Base-by-base conservation (phyloP, 2,888 invertebrate species). In the Drosophila paranaensis region DNA sequence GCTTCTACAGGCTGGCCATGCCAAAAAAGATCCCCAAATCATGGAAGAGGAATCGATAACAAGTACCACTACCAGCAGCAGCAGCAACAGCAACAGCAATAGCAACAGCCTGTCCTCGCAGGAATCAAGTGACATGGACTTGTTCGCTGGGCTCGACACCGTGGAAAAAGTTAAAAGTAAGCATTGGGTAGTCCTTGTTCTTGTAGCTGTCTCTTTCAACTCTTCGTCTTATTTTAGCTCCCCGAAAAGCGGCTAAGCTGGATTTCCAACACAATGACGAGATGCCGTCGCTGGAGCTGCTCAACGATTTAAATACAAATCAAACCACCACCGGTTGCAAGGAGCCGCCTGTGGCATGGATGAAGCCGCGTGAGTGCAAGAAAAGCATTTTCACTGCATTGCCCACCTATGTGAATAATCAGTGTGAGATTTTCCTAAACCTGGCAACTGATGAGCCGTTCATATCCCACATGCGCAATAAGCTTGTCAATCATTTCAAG, bases 331-430 rank as follows among this genome's bases (percentile, higher is more conserved):
- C 58, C 6, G 77, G 62, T 3, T 71, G 48, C 3, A 30, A 5
- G 3, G 11, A 35, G 9, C 50, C 79, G 1, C 90, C 91, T 0
- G 6, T 30, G 1, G 93, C 94, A 57, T 97, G 97, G 97, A 82
- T 94, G 54, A 94, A 95, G 4, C 90, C 95, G 0, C 93, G 93
- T 57, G 93, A 94, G 0, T 92, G 96, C 40, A 85, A 81, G 0
- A 91, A 93, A 56, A 91, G 91, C 0, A 92, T 94, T 53, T 96
- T 96, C 81, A 91, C 93, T 0, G 96, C 93, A 0, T 88, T 93
- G 64, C 94, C 95, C 0, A 96, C 96, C 56, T 95, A 95, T 91
- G 94, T 96, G 0, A 95, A 95, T 82, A 91, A 93, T 39, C 91
- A 93, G n/a, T 94, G 94, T n/a, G 82, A 93, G 1, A 92, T 95